Conservation (phyloP, 2,888 invertebrate genomes). For the Mongoloraphidia duomilia region DNA sequence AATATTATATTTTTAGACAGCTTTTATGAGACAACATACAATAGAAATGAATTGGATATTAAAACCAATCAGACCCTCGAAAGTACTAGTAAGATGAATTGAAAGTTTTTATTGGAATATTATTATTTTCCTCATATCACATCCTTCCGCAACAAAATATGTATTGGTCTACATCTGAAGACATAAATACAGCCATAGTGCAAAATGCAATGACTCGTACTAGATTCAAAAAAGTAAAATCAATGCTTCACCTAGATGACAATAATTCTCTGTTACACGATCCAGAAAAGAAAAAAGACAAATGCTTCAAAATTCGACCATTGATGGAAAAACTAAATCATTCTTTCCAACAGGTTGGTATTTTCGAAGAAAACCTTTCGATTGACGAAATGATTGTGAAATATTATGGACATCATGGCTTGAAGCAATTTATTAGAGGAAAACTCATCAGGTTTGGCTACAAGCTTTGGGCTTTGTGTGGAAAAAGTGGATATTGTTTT, state of each 20-base stretch:
- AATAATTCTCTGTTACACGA: too few relatives aligned
- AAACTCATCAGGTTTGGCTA: slow-evolving; percentile 6
- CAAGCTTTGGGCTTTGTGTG: slow-evolving; percentile 6
- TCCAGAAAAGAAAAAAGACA: slow-evolving; percentile 8
- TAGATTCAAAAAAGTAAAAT: too few relatives aligned
- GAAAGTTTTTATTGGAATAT: too few relatives aligned
- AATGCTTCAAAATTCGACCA: slow-evolving; percentile 7
- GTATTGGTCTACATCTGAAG: too few relatives aligned
- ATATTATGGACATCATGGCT: slow-evolving; percentile 5
- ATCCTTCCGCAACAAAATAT: too few relatives aligned
- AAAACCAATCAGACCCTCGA: slow-evolving; percentile 61
- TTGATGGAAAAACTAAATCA: slow-evolving; percentile 7
- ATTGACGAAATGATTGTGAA: slow-evolving; percentile 8
- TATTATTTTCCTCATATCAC: too few relatives aligned
- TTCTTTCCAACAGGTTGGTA: slow-evolving; percentile 1
- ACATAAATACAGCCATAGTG: too few relatives aligned
- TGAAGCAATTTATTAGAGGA: slow-evolving; percentile 8
- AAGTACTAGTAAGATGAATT: too few relatives aligned
- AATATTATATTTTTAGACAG: slow-evolving; percentile 38
- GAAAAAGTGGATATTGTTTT: slow-evolving; percentile 5
- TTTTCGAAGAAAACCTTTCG: slow-evolving; percentile 7
- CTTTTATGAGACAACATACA: slow-evolving; percentile 85
- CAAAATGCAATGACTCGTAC: too few relatives aligned
- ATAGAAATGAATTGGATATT: slow-evolving; percentile 95
- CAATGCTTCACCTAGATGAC: too few relatives aligned